Percentiles rank a stretch among this genome's conserved stretches.
Conservation (phyloP, 1,140 invertebrate species). For the Drosophila kanapiae region DNA sequence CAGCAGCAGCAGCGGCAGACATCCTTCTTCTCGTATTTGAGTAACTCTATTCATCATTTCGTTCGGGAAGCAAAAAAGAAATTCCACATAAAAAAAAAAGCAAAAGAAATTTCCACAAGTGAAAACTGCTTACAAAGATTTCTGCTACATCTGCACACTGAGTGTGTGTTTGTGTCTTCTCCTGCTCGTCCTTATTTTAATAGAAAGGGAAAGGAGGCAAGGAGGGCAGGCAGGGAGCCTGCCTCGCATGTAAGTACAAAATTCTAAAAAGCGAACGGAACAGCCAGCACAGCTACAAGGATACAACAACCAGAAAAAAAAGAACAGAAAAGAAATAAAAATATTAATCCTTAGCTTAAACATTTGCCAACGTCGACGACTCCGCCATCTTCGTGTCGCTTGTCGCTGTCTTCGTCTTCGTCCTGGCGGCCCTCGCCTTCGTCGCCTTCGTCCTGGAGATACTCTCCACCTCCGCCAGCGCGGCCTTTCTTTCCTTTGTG, state of each 20-base stretch:
- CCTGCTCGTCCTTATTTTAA: conserved; percentile 36
- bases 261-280: conserved; percentile 66
- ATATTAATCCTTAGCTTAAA: conserved; percentile 84
- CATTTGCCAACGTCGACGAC: conserved; percentile 70
- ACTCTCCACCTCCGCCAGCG: background rate
- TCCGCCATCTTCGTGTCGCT: conserved; percentile 36
- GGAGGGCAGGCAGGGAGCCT: conserved; percentile 14
- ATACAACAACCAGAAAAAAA: background rate
- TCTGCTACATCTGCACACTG: conserved; percentile 49
- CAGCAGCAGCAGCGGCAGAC: conserved; percentile 19
- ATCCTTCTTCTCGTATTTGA: conserved; percentile 65
- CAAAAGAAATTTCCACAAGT: conserved; percentile 70
- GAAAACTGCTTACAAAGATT: conserved; percentile 83
- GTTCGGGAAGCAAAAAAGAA: conserved; percentile 20
- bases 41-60: conserved; percentile 83
- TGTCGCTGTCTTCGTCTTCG: conserved; percentile 24
- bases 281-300: background rate
- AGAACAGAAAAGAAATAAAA: conserved; percentile 37
- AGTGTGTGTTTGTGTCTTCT: conserved; percentile 1
- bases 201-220: conserved; percentile 41
- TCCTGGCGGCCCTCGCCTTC: background rate
- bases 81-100: background rate
- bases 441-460: background rate
- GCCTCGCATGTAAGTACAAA: conserved; percentile 61
- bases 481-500: conserved; percentile 19